These are phyloP conservation scores for Coregonus sp. DNA, from an alignment of 2,797 vertebrate genomes.

Conservation along the genomic window DNA sequence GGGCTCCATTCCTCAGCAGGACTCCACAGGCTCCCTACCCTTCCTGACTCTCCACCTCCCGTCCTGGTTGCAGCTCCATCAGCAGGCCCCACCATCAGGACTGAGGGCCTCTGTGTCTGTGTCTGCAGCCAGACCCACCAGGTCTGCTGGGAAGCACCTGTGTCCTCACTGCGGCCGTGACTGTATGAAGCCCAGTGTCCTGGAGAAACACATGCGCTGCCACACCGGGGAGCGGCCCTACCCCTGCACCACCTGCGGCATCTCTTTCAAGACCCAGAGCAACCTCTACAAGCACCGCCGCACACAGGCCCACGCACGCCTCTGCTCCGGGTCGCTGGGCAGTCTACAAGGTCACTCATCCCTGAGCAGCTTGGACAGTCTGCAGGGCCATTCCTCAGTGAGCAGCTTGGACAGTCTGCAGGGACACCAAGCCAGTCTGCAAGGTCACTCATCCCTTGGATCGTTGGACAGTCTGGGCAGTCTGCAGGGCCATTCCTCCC, in stretches of 20 bases:
- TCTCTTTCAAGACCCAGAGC: slow-evolving; percentile 98
- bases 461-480: background rate
- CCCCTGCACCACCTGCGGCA: slow-evolving; percentile 87
- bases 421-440: slow-evolving; percentile 50
- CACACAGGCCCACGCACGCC: slow-evolving; percentile 89
- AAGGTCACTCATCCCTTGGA: background rate
- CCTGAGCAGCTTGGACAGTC: slow-evolving; percentile 70
- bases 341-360: background rate
- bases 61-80: slow-evolving; percentile 78
- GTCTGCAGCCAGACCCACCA: slow-evolving; percentile 71
- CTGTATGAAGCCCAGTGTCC: slow-evolving; percentile 94
- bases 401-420: slow-evolving; percentile 71
- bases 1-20: slow-evolving; percentile 65
- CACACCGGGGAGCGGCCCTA: slow-evolving; percentile 96
- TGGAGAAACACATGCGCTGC: slow-evolving; percentile 95
- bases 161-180: slow-evolving; percentile 92
- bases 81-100: slow-evolving; percentile 54
- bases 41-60: slow-evolving; percentile 84
- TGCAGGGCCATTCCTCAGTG: slow-evolving; percentile 21
- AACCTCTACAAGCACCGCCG: slow-evolving; percentile 95
- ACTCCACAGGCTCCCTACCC: slow-evolving; percentile 78
- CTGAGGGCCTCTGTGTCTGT: slow-evolving; percentile 41
- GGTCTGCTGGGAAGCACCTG: slow-evolving; percentile 84
- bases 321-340: slow-evolving; percentile 44
- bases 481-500: background rate